A percentile compares a stretch with the other conserved stretches of the same genome.
Evolutionary conservation across 2,113 vertebrate genomes (phyloP).

Genomic region (Dunckerocampus dactyliophorus): DNA sequence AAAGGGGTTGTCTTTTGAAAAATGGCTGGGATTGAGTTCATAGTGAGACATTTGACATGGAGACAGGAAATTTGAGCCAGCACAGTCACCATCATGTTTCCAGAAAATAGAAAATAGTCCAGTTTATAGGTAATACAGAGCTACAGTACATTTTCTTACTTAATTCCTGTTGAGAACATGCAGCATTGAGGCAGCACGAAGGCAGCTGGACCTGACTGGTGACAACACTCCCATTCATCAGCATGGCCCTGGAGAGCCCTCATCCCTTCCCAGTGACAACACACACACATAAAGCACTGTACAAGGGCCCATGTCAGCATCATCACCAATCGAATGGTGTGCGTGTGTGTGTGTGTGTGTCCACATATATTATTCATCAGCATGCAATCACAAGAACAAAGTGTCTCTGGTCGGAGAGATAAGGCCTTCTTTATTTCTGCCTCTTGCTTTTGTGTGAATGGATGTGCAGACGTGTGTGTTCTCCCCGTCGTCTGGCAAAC

Average conservation of each 20-base stretch:
- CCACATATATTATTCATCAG: conserved; percentile 73
- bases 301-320: conserved; percentile 55
- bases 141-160: not conserved
- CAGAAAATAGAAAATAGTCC: not conserved
- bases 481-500: conserved; percentile 46
- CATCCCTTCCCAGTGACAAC: conserved; percentile 58
- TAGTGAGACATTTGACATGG: no score
- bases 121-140: not conserved
- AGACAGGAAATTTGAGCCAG: no score
- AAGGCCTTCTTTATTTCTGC: conserved; percentile 67
- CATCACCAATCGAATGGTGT: conserved; percentile 34
- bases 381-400: conserved; percentile 63
- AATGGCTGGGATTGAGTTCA: no score
- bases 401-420: conserved; percentile 69
- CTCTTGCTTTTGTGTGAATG: conserved; percentile 41
- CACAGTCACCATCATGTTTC: not conserved
- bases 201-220: conserved; percentile 65
- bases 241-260: conserved; percentile 57
- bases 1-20: no score
- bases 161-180: conserved; percentile 18
- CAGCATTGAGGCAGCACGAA: conserved; percentile 57
- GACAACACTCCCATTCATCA: conserved; percentile 75
- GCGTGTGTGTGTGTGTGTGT: conserved; percentile 21
- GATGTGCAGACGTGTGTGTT: conserved; percentile 38
- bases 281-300: conserved; percentile 20